These are phyloP conservation scores for Leuciscus waleckii DNA, from an alignment of 2,797 vertebrate genomes.

Conservation along the genomic window DNA sequence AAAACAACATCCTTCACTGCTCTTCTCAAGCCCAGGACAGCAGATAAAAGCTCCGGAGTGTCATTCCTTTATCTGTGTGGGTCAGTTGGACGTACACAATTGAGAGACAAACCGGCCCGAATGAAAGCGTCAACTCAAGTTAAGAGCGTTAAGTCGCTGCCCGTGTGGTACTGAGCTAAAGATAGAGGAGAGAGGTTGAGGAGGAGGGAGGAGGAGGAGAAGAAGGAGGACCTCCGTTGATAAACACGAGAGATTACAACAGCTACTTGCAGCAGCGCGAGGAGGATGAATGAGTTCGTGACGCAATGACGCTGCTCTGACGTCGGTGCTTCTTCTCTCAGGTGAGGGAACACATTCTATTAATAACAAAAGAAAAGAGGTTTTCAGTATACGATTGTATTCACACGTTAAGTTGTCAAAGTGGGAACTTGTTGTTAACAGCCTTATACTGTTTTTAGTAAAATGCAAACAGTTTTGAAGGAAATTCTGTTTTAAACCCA, in stretches of 20 bases:
- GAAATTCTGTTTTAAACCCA: not conserved
- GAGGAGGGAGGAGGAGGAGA: not conserved
- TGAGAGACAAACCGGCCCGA: not conserved
- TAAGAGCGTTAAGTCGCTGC: conserved; percentile 29
- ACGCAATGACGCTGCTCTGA: conserved; percentile 26
- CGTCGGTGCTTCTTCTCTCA: not conserved
- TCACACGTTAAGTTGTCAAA: not conserved
- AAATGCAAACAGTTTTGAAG: not conserved
- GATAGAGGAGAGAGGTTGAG: conserved; percentile 68
- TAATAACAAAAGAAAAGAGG: not conserved
- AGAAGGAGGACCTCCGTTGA: not conserved
- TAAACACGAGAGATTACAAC: conserved; percentile 22
- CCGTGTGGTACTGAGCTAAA: conserved; percentile 74
- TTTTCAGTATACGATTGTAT: not conserved
- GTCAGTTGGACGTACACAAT: not conserved
- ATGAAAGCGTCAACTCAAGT: not conserved
- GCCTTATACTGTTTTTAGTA: not conserved
- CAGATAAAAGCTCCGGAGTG: conserved; percentile 54
- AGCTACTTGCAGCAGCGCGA: not conserved
- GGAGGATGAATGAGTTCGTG: conserved; percentile 12
- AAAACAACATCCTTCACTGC: conserved; percentile 70
- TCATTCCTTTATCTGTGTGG: conserved; percentile 73
- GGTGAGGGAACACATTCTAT: conserved; percentile 1
- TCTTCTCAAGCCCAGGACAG: conserved; percentile 64
- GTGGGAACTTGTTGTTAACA: not conserved